phyloP scores from a whole-genome alignment of 2,113 vertebrate species.

The Neomonachus schauinslandi region DNA sequence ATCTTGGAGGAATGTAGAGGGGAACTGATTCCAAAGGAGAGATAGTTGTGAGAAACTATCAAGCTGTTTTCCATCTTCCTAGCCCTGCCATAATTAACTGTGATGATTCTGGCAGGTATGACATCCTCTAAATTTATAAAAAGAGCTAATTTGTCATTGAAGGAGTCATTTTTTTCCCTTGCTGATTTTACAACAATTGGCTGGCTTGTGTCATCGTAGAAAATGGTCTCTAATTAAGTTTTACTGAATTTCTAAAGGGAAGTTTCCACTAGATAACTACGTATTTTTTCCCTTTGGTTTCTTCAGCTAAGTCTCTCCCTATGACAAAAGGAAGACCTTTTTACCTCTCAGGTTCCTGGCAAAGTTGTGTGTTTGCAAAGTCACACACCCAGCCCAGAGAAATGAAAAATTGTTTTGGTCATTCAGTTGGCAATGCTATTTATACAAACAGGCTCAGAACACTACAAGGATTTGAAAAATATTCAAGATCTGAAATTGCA shows the following conservation, averaged over 20 bases:
- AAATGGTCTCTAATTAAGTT: slow-evolving; percentile 29
- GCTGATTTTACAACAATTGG: slow-evolving; percentile 2
- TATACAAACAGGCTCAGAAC: not conserved
- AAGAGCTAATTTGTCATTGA: not conserved
- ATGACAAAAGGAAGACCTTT: slow-evolving; percentile 5
- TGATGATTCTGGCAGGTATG: not conserved
- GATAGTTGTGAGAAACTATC: not conserved
- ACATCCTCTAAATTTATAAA: not conserved
- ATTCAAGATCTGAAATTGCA: not conserved
- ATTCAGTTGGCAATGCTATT: slow-evolving; percentile 19
- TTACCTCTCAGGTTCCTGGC: not conserved
- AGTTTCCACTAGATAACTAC: not conserved
- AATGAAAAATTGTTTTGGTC: not conserved
- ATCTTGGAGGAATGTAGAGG: not conserved
- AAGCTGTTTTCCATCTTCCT: not conserved
- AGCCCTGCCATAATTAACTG: not conserved
- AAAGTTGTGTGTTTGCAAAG: slow-evolving; percentile 36
- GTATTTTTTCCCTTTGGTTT: not conserved
- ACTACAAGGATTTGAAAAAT: not conserved
- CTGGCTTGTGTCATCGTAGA: not conserved
- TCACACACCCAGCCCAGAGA: not conserved
- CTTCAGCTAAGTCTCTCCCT: not conserved
- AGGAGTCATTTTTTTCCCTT: not conserved
- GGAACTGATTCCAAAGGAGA: not conserved
- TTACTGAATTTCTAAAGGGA: slow-evolving; percentile 2